phyloP scores from a whole-genome alignment of 2,888 invertebrate species.

The Sarcophaga subvicina region DNA sequence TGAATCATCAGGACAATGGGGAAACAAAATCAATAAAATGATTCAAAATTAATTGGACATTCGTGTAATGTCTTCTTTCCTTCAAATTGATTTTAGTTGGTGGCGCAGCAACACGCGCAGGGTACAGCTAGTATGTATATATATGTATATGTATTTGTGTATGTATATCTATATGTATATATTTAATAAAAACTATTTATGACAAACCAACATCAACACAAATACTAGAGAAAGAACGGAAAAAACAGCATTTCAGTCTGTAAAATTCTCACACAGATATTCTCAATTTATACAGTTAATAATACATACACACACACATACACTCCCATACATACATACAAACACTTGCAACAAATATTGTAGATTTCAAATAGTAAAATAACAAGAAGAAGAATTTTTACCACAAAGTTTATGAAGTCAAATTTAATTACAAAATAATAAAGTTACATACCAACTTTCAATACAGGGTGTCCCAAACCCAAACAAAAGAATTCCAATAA shows the following conservation, averaged over 20 bases:
- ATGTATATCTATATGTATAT: not conserved
- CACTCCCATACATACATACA: too few relatives aligned
- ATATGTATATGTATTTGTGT: not conserved
- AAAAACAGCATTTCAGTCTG: slow-evolving; percentile 4
- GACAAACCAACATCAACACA: slow-evolving; percentile 37
- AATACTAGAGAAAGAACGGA: not conserved
- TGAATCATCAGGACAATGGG: too few relatives aligned
- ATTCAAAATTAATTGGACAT: too few relatives aligned
- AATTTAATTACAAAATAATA: slow-evolving; percentile 69
- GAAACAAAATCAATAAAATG: too few relatives aligned
- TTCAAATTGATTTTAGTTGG: too few relatives aligned
- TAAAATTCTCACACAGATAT: not conserved
- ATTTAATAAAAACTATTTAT: slow-evolving; percentile 40
- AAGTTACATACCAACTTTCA: slow-evolving; percentile 37
- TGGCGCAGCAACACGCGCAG: too few relatives aligned
- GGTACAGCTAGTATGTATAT: not conserved
- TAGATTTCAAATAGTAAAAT: slow-evolving; percentile 22
- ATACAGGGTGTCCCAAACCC: slow-evolving; percentile 28
- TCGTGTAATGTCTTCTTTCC: too few relatives aligned
- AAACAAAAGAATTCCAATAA: too few relatives aligned
- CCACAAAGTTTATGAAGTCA: slow-evolving; percentile 69
- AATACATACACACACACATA: slow-evolving; percentile 5
- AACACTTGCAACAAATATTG: slow-evolving; percentile 1
- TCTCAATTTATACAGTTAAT: not conserved
- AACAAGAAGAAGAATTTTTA: slow-evolving; percentile 34